Conservation (phyloP, 1,140 invertebrate genomes). For the Pogonomyrmex californicus region DNA sequence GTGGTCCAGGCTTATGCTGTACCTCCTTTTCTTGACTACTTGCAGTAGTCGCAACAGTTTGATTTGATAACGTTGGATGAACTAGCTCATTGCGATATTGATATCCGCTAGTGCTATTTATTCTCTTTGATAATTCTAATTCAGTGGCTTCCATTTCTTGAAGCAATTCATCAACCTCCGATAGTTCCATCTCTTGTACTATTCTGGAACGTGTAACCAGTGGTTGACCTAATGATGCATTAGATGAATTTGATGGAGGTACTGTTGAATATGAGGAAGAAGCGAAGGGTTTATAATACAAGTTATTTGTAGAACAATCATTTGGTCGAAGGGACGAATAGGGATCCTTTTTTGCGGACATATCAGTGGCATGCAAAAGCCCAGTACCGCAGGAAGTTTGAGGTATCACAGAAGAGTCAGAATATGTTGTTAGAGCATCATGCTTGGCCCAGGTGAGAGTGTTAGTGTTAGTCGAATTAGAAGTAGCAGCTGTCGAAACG, state of each 20-base stretch:
- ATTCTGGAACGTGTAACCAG: constrained; percentile 37
- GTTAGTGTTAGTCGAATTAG: constrained; percentile 73
- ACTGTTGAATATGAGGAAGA: constrained; percentile 62
- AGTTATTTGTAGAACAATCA: constrained; percentile 65
- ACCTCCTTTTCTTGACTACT: neutral
- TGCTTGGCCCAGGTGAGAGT: constrained; percentile 74
- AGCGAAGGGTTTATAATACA: constrained; percentile 56
- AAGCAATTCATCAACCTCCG: constrained; percentile 84
- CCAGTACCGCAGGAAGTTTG: constrained; percentile 69
- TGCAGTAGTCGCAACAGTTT: neutral
- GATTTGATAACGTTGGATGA: neutral
- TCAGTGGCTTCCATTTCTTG: constrained; percentile 85
- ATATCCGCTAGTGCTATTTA: constrained; percentile 59
- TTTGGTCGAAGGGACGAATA: constrained; percentile 45
- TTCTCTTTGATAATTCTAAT: constrained; percentile 76
- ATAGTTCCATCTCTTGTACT: constrained; percentile 83
- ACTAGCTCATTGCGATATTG: constrained; percentile 47
- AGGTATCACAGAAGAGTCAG: constrained; percentile 70
- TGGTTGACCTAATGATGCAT: constrained; percentile 65
- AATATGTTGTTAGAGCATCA: constrained; percentile 76
- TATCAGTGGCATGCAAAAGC: constrained; percentile 77
- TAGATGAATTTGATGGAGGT: constrained; percentile 74
- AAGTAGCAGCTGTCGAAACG: constrained; percentile 26
- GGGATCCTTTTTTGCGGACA: constrained; percentile 66
- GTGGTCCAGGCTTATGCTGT: neutral